These are phyloP conservation scores for Lithophane socia DNA, from an alignment of 2,888 invertebrate genomes.

Conservation along the genomic window DNA sequence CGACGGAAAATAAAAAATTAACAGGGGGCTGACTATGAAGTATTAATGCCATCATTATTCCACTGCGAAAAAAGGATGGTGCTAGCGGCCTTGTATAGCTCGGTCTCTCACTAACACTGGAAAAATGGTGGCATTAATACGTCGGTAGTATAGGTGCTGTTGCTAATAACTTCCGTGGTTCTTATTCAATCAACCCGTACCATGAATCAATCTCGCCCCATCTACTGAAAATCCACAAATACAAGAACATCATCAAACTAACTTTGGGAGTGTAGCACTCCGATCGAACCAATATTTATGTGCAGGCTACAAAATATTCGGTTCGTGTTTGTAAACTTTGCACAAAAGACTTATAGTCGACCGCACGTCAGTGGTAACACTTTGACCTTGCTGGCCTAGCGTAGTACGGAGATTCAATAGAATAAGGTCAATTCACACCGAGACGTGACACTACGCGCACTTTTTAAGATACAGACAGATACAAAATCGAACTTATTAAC, in stretches of 20 bases:
- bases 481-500: neutral
- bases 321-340: neutral
- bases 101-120: too few relatives aligned
- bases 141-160: neutral
- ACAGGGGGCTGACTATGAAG: too few relatives aligned
- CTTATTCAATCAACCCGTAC: neutral
- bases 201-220: constrained; percentile 7
- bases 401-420: too few relatives aligned
- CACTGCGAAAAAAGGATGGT: too few relatives aligned
- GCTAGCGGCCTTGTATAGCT: too few relatives aligned
- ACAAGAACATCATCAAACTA: neutral
- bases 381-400: too few relatives aligned
- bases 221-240: constrained; percentile 15
- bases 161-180: neutral
- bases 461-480: neutral
- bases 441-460: too few relatives aligned
- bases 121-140: too few relatives aligned
- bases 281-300: neutral
- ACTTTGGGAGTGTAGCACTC: neutral
- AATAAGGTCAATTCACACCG: neutral
- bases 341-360: neutral
- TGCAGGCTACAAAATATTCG: neutral
- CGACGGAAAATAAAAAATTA: neutral
- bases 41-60: too few relatives aligned
- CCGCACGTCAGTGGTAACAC: too few relatives aligned